Evolutionary conservation across 2,113 vertebrate species (phyloP), one percentile per base, ranked within the genome.

Genomic region (Limanda limanda): DNA sequence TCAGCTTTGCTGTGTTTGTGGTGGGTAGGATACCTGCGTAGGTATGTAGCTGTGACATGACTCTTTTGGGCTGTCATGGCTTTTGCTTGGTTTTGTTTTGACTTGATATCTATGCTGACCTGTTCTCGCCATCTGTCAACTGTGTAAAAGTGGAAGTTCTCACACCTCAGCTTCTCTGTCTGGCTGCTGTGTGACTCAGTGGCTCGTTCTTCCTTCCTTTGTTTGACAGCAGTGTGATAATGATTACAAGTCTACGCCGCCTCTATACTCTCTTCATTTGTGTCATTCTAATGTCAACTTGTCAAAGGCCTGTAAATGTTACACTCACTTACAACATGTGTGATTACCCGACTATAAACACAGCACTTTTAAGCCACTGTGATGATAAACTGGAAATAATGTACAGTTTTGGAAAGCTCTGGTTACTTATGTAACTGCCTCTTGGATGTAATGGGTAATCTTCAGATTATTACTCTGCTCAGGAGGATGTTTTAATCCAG

Each of bases 401-500:
- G 69, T 73, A 56, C 4, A 61, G 54, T 84, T 89, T 81, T 70
- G 67, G 68, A 80, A 69, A 57, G 66, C 82, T 69, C 21, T 68
- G 35, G 63, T 79, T 12, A 17, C 69, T 92, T 93, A 83, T 60
- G 75, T 91, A 92, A 93, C 86, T 20, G 52, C 82, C 76, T 82
- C 76, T 86, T 88, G 83, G 83, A 89, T 82, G 80, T 68, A 60
- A 71, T 68, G 83, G 78, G 81, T 93, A 93, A 91, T 93, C 92
- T 93, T 86, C 84, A 90, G 91, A 89, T 93, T 91, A 91, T 86
- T 85, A 54, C 85, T 86, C 72, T 55, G 66, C 83, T 78, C 82
- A 71, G 88, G 83, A 88, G 79, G 78, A 83, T 88, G 68, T 82
- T 90, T 85, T 92, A 92, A 93, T 93, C 87, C 89, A 56, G 70